Conservation (phyloP, 2,113 vertebrate genomes). For the Colius striatus region DNA sequence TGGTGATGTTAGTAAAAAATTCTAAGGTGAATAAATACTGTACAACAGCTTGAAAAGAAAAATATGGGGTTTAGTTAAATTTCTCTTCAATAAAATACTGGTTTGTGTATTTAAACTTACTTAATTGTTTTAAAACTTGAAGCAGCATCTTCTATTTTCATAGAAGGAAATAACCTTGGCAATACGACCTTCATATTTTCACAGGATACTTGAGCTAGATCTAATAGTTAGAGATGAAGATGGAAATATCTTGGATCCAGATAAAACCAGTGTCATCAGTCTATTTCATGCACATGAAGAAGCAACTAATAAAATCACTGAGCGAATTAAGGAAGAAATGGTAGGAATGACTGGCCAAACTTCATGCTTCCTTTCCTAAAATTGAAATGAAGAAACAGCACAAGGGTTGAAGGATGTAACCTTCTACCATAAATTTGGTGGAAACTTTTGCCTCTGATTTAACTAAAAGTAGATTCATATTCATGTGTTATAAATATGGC, state of each 20-base stretch:
- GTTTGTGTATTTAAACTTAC: neutral
- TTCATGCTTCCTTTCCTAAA: neutral
- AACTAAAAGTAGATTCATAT: neutral
- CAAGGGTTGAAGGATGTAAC: neutral
- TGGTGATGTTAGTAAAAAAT: neutral
- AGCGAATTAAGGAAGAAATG: slow-evolving; percentile 95
- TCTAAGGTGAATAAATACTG: neutral
- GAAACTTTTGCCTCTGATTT: neutral
- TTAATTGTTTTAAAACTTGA: neutral
- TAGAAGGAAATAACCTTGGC: neutral
- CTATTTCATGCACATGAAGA: slow-evolving; percentile 93
- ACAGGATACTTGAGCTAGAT: slow-evolving; percentile 92
- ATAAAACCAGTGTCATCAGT: slow-evolving; percentile 92
- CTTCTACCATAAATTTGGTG: neutral
- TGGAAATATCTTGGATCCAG: slow-evolving; percentile 95
- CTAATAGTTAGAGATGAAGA: slow-evolving; percentile 91
- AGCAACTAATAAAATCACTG: slow-evolving; percentile 89
- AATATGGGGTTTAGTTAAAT: rapidly evolving
- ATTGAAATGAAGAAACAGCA: neutral
- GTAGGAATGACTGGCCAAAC: slow-evolving; percentile 62
- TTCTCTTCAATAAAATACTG: neutral
- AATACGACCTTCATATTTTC: neutral
- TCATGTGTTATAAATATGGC: neutral
- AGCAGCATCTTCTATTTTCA: neutral
- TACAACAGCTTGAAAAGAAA: neutral